Base-by-base conservation (phyloP, 1,140 invertebrate species). In the Drosophila busckii region DNA sequence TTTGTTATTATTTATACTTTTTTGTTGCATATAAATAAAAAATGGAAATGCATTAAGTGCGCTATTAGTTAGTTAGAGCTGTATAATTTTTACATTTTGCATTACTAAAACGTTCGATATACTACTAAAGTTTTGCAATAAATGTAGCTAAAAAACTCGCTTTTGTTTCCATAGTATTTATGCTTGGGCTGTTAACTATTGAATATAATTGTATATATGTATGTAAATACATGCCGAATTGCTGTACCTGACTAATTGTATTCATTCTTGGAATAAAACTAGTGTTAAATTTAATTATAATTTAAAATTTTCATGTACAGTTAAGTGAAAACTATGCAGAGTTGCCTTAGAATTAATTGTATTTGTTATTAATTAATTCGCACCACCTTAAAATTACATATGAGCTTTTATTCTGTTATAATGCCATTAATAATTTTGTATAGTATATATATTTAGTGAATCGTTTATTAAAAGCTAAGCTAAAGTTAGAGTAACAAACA, bases 251-350 rank as follows among this genome's bases (percentile, higher is more conserved):
- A 49, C 13, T 32, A 4, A 10, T 26, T 25, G 13, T 7, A 29
- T 25, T 40, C 15, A 7, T 23, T 25, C 17, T n/a, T n/a, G n/a
- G n/a, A 40, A 19, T 42, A 26, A 42, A 26, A 31, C 38, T 53
- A 35, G 15, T 49, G 17, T 4, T 4, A 17, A 20, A 16, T 58
- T 82, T 66, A 63, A 60, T 48, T 66, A 75, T 84, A 78, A 80
- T 84, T 84, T 84, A 84, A 69, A 84, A 84, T 84, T n/a, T 63
- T 84, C 68, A 58, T 84, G 54, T 64, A 60, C 78, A 70, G 45
- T 75, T 52, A 28, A 55, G 75, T 60, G 46, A 65, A 65, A 49
- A 59, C 19, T 29, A 46, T 12, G 29, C 42, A 26, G 13, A 54
- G 62, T 64, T 44, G 20, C 31, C 20, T 55, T 53, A 52, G 45